Evolutionary conservation across 2,888 invertebrate species (phyloP), one percentile per base, ranked within the genome.

Genomic region (Agonopterix subpropinquella): DNA sequence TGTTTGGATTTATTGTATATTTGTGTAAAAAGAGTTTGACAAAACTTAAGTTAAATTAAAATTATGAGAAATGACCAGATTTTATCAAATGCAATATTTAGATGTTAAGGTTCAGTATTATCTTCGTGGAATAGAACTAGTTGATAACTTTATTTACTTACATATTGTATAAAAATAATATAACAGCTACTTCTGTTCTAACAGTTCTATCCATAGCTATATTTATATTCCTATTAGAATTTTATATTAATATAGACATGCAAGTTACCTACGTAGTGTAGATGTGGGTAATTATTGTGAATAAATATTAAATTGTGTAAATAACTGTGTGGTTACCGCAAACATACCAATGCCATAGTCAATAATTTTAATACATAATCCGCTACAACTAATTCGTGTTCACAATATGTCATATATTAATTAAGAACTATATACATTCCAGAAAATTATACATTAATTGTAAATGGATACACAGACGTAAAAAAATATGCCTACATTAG

Each of bases 81-180:
- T 86, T 83, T 87, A 88, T 87, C 80, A 83, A 75, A 85, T 82
- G 88, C 88, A 88, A 88, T 88, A 88, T 87, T 72, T 86, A 87
- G 83, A 58, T 68, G 39, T 47, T 87, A 87, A 85, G 84, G 52
- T 74, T 72, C 86, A 87, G 86, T 88, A 88, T 87, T 87, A 86
- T 74, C 67, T 77, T 83, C 82, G 80, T 82, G 78, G 77, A 83
- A 82, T 82, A 77, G 70, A 58, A 56, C 56, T 76, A 83, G 77
- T 65, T 58, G 64, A 74, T 80, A 77, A 69, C 69, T 45, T 49
- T 81, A 87, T 85, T 82, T 85, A 28, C 28, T 28, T 28, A 28
- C 28, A 28, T 7, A 28, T 1, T 28, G 28, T 28, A 28, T 28
- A 28, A 28, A 18, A 28, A 28, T 28, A 28, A 28, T 7, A 28